Evolutionary conservation across 2,797 vertebrate species (phyloP).

Genomic region (Gambelia wislizenii): DNA sequence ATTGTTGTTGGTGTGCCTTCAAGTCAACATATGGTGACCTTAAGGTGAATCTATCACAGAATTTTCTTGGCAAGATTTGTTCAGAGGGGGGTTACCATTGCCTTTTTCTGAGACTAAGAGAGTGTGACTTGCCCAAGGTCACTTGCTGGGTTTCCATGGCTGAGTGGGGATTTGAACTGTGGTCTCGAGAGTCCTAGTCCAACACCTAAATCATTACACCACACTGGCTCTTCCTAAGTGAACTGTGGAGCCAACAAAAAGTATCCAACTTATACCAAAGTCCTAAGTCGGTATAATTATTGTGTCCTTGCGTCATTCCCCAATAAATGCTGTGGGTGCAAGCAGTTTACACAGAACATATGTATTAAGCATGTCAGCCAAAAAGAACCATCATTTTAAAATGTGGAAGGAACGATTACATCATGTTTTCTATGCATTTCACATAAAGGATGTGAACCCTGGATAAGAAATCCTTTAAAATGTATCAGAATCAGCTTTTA

Average conservation of each 20-base stretch:
- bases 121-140: no score
- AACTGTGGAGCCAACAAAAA: neutral
- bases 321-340: neutral
- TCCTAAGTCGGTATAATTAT: neutral
- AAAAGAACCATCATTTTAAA: neutral
- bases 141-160: no score
- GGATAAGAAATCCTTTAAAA: neutral
- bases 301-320: neutral
- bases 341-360: neutral
- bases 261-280: neutral
- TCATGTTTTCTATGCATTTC: neutral
- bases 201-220: no score
- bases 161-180: no score
- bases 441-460: neutral
- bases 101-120: no score
- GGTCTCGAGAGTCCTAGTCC: no score
- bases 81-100: no score
- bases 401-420: rapidly evolving
- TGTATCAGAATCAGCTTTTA: neutral
- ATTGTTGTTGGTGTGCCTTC: no score
- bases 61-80: no score
- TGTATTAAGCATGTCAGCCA: neutral
- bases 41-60: no score
- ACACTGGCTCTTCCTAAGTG: neutral
- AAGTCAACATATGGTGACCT: no score